Conservation (phyloP, 2,888 invertebrate genomes). For the Anthophora plumipes region DNA sequence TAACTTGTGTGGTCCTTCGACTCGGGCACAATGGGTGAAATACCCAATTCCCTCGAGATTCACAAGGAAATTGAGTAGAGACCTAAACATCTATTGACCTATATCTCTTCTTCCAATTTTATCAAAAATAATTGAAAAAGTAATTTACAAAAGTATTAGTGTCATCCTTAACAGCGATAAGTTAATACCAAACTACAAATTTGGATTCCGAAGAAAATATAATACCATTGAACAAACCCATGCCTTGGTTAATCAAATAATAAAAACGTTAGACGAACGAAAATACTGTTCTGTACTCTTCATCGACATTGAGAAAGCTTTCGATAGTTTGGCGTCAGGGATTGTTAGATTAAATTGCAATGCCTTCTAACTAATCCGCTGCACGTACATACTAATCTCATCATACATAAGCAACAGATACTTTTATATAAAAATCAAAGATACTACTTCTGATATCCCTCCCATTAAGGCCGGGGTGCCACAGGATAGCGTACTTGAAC, state of each 20-base stretch:
- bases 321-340: not conserved
- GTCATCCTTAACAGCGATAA: not conserved
- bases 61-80: too few species aligned
- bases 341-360: not conserved
- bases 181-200: not conserved
- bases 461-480: too few species aligned
- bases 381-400: not conserved
- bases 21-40: too few species aligned
- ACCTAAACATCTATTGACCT: too few species aligned
- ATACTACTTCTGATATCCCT: not conserved
- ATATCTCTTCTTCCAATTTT: not conserved
- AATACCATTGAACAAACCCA: constrained; percentile 6
- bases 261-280: not conserved
- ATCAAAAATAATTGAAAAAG: not conserved
- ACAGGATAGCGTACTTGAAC: too few species aligned
- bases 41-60: too few species aligned
- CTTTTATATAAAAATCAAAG: not conserved
- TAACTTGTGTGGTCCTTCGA: too few species aligned
- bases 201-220: not conserved
- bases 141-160: not conserved
- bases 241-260: not conserved
- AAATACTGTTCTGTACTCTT: constrained; percentile 1
- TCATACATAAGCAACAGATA: not conserved
- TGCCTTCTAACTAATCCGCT: not conserved
- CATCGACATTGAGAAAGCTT: not conserved